Evolutionary conservation across 1,140 invertebrate species (phyloP), one percentile per base, ranked within the genome.

Genomic region (Drosophila bocki): DNA sequence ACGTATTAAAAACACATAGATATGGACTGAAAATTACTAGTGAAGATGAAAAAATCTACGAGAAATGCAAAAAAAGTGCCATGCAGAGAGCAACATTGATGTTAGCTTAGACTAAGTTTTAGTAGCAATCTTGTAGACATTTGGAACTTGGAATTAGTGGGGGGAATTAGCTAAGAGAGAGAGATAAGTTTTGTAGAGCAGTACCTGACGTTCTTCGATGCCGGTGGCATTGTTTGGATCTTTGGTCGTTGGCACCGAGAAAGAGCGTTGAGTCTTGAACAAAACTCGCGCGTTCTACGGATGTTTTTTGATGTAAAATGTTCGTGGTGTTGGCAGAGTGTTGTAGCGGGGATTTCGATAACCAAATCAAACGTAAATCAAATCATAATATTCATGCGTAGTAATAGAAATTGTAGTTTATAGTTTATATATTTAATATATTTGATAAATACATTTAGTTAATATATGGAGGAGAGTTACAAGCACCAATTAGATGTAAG

Each of bases 181-280:
- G 70, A 82, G 64, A 61, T 70, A 64, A 75, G 61, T 82, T 87
- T 65, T 65, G 48, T 71, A 44, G 74, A 69, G 62, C 54, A 76
- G 79, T 92, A 91, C 85, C 92, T 93, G 93, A 94, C 94, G 93
- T 94, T 93, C 76, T 94, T 94, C 75, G 85, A 92, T 92, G 91
- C 90, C 88, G 93, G 92, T 80, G 84, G 94, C 75, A 93, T 93
- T 92, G 91, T 95, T 95, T 93, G 94, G 94, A 94, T 95, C 95
- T 94, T 96, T 96, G 26, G 95, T 94, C n/a, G 96, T 97, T 54
- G 97, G 97, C 93, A 98, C 96, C 75, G 97, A 98, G 93, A 97
- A 97, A 60, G 97, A 98, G 85, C 97, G 95, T 93, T 98, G 97
- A 79, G 97, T 97, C 94, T 97, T 97, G 94, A 98, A 97, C 93